A percentile compares a stretch with the other conserved stretches of the same genome.
These are phyloP conservation scores for Chiridota heheva DNA, from an alignment of 35 echinoderm and acorn worm species.

Conservation along the genomic window DNA sequence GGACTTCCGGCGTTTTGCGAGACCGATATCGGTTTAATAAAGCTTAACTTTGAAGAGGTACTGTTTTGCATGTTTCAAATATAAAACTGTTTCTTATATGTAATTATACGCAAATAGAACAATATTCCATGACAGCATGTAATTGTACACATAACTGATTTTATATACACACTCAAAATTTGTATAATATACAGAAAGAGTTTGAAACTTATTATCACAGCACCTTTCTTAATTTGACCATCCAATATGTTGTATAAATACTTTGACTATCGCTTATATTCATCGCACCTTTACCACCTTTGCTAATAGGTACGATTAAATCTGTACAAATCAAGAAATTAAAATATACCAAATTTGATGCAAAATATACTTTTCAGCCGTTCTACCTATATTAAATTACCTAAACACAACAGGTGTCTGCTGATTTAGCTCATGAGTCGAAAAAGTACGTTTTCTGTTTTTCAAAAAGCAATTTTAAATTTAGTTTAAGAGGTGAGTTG, in stretches of 20 bases:
- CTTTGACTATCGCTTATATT: too few species aligned
- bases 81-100: neutral
- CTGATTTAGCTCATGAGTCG: neutral
- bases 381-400: neutral
- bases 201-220: too few species aligned
- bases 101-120: neutral
- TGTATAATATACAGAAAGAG: too few species aligned
- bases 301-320: too few species aligned
- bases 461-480: neutral
- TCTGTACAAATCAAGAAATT: too few species aligned
- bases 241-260: too few species aligned
- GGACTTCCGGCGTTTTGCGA: conserved; percentile 14
- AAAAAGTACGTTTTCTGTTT: neutral
- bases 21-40: neutral
- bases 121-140: neutral
- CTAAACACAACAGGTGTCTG: neutral
- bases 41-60: neutral
- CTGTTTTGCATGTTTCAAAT: neutral
- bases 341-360: too few species aligned
- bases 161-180: neutral
- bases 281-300: too few species aligned
- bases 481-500: too few species aligned
- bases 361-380: neutral
- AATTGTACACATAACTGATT: neutral
- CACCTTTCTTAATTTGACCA: too few species aligned